Conservation (phyloP, 2,888 invertebrate genomes). For the Lepas anatifera region DNA sequence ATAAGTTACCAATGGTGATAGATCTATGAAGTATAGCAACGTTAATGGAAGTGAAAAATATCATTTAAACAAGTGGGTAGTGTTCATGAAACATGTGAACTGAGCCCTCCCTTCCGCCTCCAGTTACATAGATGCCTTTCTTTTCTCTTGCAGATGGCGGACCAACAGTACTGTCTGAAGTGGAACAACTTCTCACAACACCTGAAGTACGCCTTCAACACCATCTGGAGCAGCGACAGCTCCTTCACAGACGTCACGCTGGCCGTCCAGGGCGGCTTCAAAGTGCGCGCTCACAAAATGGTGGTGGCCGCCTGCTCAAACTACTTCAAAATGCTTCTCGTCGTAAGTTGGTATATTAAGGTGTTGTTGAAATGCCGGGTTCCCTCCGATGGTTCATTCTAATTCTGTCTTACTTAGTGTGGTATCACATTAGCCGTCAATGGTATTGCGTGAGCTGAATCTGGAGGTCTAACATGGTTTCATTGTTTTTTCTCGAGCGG, state of each 20-base stretch:
- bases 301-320: neutral
- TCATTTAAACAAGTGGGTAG: no score
- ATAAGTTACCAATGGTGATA: no score
- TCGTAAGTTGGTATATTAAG: neutral
- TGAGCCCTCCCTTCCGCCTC: no score
- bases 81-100: no score
- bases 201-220: slow-evolving; percentile 2
- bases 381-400: slow-evolving; percentile 22
- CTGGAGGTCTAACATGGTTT: no score
- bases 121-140: no score
- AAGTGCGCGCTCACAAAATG: neutral
- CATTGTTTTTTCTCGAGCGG: no score
- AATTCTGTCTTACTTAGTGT: neutral
- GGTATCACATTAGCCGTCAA: no score
- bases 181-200: slow-evolving; percentile 31
- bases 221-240: neutral
- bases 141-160: neutral
- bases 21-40: no score
- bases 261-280: neutral
- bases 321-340: neutral
- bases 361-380: no score
- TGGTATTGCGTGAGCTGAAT: no score
- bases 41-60: no score
- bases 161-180: slow-evolving; percentile 31
- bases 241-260: neutral